These are phyloP conservation scores for Agelaius phoeniceus DNA, from an alignment of 2,113 vertebrate genomes.

Conservation along the genomic window DNA sequence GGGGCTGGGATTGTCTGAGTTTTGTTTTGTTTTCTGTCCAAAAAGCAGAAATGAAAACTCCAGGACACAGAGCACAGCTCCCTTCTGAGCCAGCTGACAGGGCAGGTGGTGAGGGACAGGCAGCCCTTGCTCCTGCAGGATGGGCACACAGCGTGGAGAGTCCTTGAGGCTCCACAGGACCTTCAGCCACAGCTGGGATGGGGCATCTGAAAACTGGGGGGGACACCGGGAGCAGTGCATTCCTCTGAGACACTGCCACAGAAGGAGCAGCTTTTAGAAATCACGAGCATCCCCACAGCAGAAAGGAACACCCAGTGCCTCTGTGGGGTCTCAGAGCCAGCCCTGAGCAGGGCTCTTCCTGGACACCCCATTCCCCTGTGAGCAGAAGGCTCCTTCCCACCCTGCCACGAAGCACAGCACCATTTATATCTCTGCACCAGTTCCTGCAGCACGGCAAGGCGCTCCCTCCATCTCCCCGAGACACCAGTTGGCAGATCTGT, in stretches of 20 bases:
- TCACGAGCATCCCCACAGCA: fast-evolving
- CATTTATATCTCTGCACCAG: conserved; percentile 21
- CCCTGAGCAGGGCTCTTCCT: not conserved
- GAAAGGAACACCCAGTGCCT: not conserved
- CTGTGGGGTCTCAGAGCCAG: not conserved
- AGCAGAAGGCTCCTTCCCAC: not conserved
- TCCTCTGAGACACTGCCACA: fast-evolving
- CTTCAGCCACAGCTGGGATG: fast-evolving
- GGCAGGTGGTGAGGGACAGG: not conserved
- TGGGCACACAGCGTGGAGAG: too few relatives aligned
- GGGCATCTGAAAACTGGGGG: not conserved
- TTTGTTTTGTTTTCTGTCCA: not conserved
- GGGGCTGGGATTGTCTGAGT: not conserved
- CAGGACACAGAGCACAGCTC: not conserved
- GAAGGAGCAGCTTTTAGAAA: not conserved
- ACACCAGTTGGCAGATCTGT: conserved; percentile 61
- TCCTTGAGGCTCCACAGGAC: not conserved
- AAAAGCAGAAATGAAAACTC: not conserved
- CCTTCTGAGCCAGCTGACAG: not conserved
- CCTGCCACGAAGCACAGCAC: not conserved
- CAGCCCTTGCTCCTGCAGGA: not conserved
- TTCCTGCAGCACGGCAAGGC: not conserved
- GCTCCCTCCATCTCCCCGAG: conserved; percentile 36
- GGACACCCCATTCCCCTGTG: not conserved
- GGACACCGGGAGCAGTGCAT: not conserved